A percentile compares a stretch with the other conserved stretches of the same genome.
Conservation (phyloP, 2,797 vertebrate genomes). For the Chloroceryle amazona region DNA sequence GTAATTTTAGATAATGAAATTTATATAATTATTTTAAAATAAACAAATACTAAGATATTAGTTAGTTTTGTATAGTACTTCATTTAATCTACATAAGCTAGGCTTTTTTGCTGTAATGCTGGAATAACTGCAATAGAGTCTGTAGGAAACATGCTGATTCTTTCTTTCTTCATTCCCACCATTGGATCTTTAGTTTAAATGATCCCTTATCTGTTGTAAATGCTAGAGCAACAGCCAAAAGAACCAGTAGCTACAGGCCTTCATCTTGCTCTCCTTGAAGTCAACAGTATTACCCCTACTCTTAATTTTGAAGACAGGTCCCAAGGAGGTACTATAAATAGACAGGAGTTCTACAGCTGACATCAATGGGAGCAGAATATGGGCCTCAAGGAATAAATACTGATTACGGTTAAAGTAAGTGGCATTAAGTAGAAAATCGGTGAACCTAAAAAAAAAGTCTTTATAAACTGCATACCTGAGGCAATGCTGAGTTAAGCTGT, state of each 20-base stretch:
- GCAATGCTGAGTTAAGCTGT: constrained; percentile 96
- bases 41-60: neutral
- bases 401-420: neutral
- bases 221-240: constrained; percentile 70
- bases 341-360: neutral
- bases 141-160: neutral
- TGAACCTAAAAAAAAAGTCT: neutral
- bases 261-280: constrained; percentile 23
- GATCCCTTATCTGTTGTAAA: neutral
- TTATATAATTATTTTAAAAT: neutral
- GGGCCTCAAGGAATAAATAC: neutral
- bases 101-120: neutral
- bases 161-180: neutral
- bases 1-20: neutral
- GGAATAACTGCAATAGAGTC: neutral
- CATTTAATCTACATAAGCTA: neutral
- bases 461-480: constrained; percentile 87
- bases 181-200: constrained; percentile 1
- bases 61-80: neutral
- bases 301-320: neutral
- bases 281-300: constrained; percentile 4
- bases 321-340: neutral
- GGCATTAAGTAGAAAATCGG: neutral
- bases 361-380: neutral
- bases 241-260: constrained; percentile 44